Base-by-base conservation (phyloP, 2,888 invertebrate genomes). In the Boloria selene region DNA sequence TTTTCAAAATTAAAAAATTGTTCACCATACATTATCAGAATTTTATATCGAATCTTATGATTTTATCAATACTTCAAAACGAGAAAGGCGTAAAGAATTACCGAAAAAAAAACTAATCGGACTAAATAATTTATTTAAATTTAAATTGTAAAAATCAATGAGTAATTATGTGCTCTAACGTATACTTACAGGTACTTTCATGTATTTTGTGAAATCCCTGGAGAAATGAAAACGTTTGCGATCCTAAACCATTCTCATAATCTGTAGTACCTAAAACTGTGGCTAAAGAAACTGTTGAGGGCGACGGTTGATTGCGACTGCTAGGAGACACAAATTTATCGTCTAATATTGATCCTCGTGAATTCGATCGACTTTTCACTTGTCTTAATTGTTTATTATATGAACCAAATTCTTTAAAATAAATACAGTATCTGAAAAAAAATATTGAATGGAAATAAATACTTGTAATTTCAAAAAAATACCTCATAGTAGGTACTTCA, bases 331-430 rank as follows among this genome's bases (percentile, higher is more conserved):
- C 67, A 1, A 90, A 72, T 62, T 85, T 86, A 44, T 91, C 90
- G 74, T 93, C 92, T 60, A 91, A 73, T 68, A 92, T 88, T 3
- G 90, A 92, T 2, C 91, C 91, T 72, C 90, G 82, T 2, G 92
- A 92, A 72, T 89, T 92, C 2, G 92, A 90, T 13, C 92, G 84
- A 75, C 88, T 88, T 73, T 86, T 91, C 0, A 90, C 86, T 62
- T 88, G 74, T 67, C 77, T 84, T 38, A 93, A 72, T 83, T 93
- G 93, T 68, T 86, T 89, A 73, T 91, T 90, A 66, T 93, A 84
- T 49, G 89, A 88, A 69, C 92, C 93, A 68, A 93, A 88, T 75
- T 94, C 94, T 79, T 92, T 92, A 76, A 93, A 94, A 76, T 87
- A 93, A 72, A 84, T 82, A 75, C 90, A 91, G 77, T 94, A 94